These are phyloP conservation scores for Shinisaurus crocodilurus DNA, from an alignment of 2,113 vertebrate genomes.

Conservation along the genomic window DNA sequence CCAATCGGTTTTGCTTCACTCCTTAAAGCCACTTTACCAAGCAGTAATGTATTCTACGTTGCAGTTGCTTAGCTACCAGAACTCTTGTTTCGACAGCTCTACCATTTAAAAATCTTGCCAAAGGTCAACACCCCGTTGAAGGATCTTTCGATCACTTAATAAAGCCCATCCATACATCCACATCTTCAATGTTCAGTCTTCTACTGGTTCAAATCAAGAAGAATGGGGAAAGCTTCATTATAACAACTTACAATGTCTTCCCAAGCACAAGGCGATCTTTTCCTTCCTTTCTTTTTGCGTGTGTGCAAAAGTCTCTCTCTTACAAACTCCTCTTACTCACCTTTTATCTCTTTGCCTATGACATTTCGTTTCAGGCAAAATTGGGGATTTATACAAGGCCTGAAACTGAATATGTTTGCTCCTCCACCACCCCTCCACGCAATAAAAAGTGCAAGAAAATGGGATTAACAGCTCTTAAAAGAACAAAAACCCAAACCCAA, in stretches of 20 bases:
- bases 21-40: constrained; percentile 55
- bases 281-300: background rate
- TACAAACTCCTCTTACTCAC: background rate
- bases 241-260: background rate
- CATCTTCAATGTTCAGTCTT: constrained; percentile 36
- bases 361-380: background rate
- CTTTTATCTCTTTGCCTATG: background rate
- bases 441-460: constrained; percentile 26
- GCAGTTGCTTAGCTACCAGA: constrained; percentile 70
- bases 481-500: background rate
- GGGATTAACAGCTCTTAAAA: constrained; percentile 6
- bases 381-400: background rate
- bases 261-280: background rate
- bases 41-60: constrained; percentile 56
- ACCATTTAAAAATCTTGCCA: constrained; percentile 56
- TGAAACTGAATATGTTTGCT: background rate
- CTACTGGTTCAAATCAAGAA: constrained; percentile 31
- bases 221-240: constrained; percentile 30
- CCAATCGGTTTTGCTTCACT: constrained; percentile 33
- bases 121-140: constrained; percentile 51
- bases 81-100: constrained; percentile 41
- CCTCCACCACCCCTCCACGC: no score
- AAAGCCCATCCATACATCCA: constrained; percentile 6
- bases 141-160: constrained; percentile 39
- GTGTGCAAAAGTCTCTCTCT: background rate